Conservation (phyloP, 2,797 vertebrate genomes). For the Ceryle rudis region DNA sequence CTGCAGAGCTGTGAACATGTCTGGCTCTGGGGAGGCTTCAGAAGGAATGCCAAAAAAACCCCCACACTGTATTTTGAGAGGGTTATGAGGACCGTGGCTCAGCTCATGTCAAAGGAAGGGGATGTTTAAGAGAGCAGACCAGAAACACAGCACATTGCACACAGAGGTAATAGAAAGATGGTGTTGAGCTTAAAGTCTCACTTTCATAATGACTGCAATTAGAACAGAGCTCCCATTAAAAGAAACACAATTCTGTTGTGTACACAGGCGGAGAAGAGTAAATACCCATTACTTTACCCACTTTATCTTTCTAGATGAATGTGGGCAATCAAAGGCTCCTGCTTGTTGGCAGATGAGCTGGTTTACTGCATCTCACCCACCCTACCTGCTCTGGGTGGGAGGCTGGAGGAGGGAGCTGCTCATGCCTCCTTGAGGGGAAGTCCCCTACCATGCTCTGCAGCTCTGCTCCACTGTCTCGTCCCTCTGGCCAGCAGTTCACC, state of each 20-base stretch:
- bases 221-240: slow-evolving; percentile 26
- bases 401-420: background rate
- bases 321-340: background rate
- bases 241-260: slow-evolving; percentile 5
- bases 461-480: background rate
- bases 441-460: background rate
- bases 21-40: background rate
- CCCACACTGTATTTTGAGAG: background rate
- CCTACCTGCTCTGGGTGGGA: background rate
- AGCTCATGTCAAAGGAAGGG: background rate
- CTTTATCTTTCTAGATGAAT: background rate
- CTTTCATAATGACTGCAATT: slow-evolving; percentile 56
- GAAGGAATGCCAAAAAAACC: background rate
- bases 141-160: background rate
- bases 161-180: background rate
- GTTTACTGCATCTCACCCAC: background rate
- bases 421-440: rapidly evolving
- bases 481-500: background rate
- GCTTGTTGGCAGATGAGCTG: background rate
- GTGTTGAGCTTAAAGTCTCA: background rate
- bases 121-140: background rate
- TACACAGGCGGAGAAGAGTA: slow-evolving; percentile 49
- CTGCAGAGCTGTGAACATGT: background rate
- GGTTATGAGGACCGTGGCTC: rapidly evolving
- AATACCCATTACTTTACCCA: slow-evolving; percentile 57